A percentile compares a stretch with the other conserved stretches of the same genome.
phyloP scores from a whole-genome alignment of 2,888 invertebrate genomes.

The Coelopa pilipes region DNA sequence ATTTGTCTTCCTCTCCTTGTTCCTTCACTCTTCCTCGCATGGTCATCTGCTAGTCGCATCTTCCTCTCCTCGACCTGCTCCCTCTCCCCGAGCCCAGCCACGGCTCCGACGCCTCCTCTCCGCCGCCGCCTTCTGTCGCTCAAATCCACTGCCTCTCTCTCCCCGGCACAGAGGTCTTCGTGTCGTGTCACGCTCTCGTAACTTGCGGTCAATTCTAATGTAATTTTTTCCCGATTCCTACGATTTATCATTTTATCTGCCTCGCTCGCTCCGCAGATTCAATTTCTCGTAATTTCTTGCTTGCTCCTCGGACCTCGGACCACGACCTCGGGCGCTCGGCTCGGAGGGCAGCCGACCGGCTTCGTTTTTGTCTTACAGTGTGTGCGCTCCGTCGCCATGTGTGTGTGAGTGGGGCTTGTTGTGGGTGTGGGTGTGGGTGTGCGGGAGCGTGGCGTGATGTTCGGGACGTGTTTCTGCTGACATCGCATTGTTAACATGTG shows the following conservation, averaged over 20 bases:
- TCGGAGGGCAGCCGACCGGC: not conserved
- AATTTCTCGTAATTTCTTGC: slow-evolving; percentile 13
- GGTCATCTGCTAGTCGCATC: no score
- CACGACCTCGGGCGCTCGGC: no score
- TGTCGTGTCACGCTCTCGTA: not conserved
- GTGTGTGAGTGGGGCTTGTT: not conserved
- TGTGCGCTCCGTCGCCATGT: not conserved
- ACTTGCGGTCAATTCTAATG: not conserved
- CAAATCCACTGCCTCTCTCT: no score
- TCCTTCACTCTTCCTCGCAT: no score
- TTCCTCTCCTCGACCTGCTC: no score
- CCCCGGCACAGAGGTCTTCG: not conserved
- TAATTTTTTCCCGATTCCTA: slow-evolving; percentile 10
- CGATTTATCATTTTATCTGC: slow-evolving; percentile 22
- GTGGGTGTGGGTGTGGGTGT: slow-evolving; percentile 7
- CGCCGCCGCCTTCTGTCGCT: no score
- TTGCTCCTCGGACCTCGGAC: no score
- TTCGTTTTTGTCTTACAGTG: not conserved
- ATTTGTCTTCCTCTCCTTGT: no score
- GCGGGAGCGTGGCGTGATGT: slow-evolving; percentile 22
- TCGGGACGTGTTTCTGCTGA: slow-evolving; percentile 14
- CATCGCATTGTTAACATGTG: slow-evolving; percentile 19
- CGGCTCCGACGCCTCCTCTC: no score
- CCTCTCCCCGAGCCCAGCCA: no score
- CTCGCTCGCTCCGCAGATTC: not conserved